Conservation (phyloP, 2,113 vertebrate genomes). For the Salminus brasiliensis region DNA sequence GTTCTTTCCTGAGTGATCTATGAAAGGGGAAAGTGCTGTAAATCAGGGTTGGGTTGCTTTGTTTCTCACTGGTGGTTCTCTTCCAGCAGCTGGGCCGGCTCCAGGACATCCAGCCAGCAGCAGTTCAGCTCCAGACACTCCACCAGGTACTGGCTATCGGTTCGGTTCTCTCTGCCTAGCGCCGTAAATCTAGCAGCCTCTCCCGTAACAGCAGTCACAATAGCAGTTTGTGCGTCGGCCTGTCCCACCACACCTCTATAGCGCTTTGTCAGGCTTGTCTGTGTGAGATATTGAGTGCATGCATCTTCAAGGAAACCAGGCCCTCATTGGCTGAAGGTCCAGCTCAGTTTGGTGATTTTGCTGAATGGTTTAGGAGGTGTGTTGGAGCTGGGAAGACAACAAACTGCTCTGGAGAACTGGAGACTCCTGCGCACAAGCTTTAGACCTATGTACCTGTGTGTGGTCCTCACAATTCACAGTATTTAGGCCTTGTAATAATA, state of each 20-base stretch:
- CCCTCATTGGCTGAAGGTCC: neutral
- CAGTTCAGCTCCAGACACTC: conserved; percentile 58
- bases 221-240: conserved; percentile 18
- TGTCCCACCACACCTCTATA: conserved; percentile 29
- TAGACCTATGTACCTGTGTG: no score
- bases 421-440: no score
- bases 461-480: neutral
- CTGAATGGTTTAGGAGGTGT: neutral
- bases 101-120: conserved; percentile 50
- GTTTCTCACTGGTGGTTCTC: conserved; percentile 27
- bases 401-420: neutral
- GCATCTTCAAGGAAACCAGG: neutral
- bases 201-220: neutral
- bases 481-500: neutral
- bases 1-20: conserved; percentile 20
- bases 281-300: conserved; percentile 18
- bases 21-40: conserved; percentile 28
- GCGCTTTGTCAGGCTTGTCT: conserved; percentile 28
- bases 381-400: neutral
- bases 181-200: conserved; percentile 33
- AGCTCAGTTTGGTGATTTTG: neutral
- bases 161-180: conserved; percentile 21
- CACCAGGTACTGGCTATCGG: conserved; percentile 58
- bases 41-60: conserved; percentile 36
- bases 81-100: conserved; percentile 54